Percentiles rank a stretch among this genome's conserved stretches.
Evolutionary conservation across 2,797 vertebrate species (phyloP).

Genomic region (Carapus acus): DNA sequence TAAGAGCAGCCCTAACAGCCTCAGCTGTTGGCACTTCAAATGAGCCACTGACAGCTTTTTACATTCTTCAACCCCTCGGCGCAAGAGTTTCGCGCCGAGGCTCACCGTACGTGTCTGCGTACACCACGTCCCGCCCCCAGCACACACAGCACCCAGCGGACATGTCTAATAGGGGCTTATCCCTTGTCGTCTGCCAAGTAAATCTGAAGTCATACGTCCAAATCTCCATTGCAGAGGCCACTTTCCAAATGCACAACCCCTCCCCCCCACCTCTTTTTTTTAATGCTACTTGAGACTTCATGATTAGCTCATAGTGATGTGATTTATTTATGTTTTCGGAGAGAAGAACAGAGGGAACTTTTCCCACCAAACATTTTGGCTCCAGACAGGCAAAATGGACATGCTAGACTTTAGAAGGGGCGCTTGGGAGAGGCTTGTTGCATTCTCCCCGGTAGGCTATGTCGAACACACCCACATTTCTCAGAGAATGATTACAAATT

Average conservation of each 20-base stretch:
- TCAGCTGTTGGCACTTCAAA: conserved; percentile 75
- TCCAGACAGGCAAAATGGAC: conserved; percentile 58
- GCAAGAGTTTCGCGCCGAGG: conserved; percentile 48
- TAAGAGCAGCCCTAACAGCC: conserved; percentile 54
- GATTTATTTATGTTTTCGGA: conserved; percentile 77
- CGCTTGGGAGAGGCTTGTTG: conserved; percentile 52
- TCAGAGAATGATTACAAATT: conserved; percentile 61
- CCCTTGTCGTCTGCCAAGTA: conserved; percentile 46
- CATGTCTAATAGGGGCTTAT: conserved; percentile 41
- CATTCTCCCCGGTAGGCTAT: conserved; percentile 59
- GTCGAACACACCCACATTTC: conserved; percentile 66
- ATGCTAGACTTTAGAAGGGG: conserved; percentile 56
- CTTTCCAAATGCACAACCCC: conserved; percentile 50
- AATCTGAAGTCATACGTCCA: conserved; percentile 47
- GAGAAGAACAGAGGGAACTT: conserved; percentile 68
- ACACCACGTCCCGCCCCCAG: conserved; percentile 24
- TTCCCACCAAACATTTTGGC: conserved; percentile 76
- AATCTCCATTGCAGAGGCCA: conserved; percentile 56
- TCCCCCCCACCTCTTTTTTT: conserved; percentile 2
- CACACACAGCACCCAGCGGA: conserved; percentile 45
- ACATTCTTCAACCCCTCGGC: conserved; percentile 54
- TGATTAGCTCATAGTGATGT: conserved; percentile 73
- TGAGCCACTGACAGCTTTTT: conserved; percentile 71
- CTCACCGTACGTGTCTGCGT: conserved; percentile 47
- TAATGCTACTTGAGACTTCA: conserved; percentile 64